Evolutionary conservation across 2,888 invertebrate species (phyloP).

Genomic region (Cheilosia variabilis): DNA sequence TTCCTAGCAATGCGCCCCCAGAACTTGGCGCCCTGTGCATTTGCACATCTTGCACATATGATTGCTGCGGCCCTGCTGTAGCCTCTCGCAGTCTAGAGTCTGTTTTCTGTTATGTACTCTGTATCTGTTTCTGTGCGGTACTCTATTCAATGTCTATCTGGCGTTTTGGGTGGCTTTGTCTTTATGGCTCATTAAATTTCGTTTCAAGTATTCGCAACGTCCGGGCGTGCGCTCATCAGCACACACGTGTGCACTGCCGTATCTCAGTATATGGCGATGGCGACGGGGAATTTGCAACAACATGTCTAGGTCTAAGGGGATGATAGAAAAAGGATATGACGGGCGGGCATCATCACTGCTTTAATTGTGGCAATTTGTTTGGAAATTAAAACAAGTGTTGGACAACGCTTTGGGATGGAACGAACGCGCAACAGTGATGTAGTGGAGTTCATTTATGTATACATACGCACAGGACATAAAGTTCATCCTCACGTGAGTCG

Average conservation of each 20-base stretch:
- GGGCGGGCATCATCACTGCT: constrained; percentile 69
- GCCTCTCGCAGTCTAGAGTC: no score
- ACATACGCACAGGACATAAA: constrained; percentile 54
- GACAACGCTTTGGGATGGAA: constrained; percentile 57
- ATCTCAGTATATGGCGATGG: background rate
- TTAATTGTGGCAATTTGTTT: constrained; percentile 75
- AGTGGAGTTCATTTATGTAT: constrained; percentile 24
- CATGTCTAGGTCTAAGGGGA: background rate
- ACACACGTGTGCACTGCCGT: constrained; percentile 30
- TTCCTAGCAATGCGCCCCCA: no score
- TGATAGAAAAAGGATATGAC: constrained; percentile 53
- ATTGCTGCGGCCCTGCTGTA: no score
- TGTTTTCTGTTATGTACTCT: no score
- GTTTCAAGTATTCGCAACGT: constrained; percentile 64
- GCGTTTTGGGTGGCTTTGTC: constrained; percentile 60
- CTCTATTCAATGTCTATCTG: constrained; percentile 12
- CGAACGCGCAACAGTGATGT: constrained; percentile 14
- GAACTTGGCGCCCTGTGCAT: no score
- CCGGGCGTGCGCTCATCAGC: constrained; percentile 31
- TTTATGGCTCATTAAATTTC: constrained; percentile 75
- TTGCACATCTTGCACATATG: no score
- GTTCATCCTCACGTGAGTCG: constrained; percentile 63
- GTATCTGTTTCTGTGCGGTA: no score
- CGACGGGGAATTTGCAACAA: constrained; percentile 1
- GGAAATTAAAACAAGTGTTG: constrained; percentile 74